Evolutionary conservation across 2,888 invertebrate species (phyloP).

Genomic region (Philereme transversata): DNA sequence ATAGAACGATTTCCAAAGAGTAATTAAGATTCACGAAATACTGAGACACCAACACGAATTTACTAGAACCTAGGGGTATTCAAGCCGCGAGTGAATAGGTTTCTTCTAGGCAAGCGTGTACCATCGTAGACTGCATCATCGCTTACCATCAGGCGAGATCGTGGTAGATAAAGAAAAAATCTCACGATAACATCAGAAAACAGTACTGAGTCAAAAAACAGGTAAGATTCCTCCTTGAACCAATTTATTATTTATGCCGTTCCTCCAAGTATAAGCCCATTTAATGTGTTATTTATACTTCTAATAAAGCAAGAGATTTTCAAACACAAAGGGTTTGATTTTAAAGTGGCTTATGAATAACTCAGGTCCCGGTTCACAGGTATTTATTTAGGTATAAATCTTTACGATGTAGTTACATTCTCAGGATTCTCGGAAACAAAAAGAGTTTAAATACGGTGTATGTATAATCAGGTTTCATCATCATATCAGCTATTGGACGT

Average conservation of each 20-base stretch:
- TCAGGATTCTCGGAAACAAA: neutral
- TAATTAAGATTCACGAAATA: no score
- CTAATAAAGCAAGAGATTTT: constrained; percentile 18
- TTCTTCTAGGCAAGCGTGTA: no score
- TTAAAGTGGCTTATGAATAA: constrained; percentile 24
- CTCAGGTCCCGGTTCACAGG: constrained; percentile 8
- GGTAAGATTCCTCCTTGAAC: neutral
- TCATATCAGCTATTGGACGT: no score
- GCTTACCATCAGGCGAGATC: no score
- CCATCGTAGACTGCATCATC: no score
- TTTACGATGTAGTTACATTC: constrained; percentile 7
- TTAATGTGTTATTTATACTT: constrained; percentile 18
- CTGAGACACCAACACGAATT: no score
- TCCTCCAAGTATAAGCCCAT: constrained; percentile 6
- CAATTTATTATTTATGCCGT: constrained; percentile 19
- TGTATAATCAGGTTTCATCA: neutral
- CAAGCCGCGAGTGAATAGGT: no score
- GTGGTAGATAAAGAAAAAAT: no score
- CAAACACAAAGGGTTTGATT: constrained; percentile 20
- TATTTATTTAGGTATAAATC: constrained; percentile 15
- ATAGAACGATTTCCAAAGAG: no score
- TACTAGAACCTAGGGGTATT: no score
- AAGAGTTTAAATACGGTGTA: no score
- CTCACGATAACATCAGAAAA: no score
- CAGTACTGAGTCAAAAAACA: neutral